These are phyloP conservation scores for Orthochromis malagaraziensis DNA, from an alignment of 2,113 vertebrate species.

Conservation along the genomic window DNA sequence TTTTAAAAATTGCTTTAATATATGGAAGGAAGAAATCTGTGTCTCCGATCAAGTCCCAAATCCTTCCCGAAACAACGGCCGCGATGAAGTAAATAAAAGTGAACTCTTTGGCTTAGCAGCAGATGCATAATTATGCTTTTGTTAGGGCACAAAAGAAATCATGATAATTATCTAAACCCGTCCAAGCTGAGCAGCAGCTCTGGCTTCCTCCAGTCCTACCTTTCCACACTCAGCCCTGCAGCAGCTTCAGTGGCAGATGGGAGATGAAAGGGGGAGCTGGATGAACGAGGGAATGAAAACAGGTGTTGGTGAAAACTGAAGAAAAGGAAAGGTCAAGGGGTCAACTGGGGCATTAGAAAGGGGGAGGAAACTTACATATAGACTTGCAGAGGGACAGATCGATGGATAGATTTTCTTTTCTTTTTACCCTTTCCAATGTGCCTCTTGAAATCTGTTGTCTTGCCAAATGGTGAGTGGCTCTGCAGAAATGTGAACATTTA, in stretches of 20 bases:
- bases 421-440: neutral
- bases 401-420: conserved; percentile 49
- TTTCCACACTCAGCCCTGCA: conserved; percentile 16
- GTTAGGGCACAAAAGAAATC: neutral
- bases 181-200: neutral
- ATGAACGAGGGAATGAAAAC: conserved; percentile 48
- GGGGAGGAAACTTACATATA: conserved; percentile 43
- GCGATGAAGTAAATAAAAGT: neutral
- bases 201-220: conserved; percentile 9
- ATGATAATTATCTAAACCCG: conserved; percentile 36
- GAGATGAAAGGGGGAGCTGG: conserved; percentile 63
- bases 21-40: neutral
- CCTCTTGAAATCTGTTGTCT: neutral
- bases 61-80: neutral
- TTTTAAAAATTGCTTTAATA: neutral
- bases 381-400: conserved; percentile 43
- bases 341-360: conserved; percentile 44
- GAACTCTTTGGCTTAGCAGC: conserved; percentile 8
- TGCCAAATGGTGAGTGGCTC: conserved; percentile 47
- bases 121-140: conserved; percentile 39
- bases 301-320: conserved; percentile 65
- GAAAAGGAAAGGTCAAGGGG: conserved; percentile 55
- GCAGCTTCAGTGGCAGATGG: conserved; percentile 66
- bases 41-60: neutral
- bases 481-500: neutral